Evolutionary conservation across 2,797 vertebrate species (phyloP).

Genomic region (Pelodytes ibericus): DNA sequence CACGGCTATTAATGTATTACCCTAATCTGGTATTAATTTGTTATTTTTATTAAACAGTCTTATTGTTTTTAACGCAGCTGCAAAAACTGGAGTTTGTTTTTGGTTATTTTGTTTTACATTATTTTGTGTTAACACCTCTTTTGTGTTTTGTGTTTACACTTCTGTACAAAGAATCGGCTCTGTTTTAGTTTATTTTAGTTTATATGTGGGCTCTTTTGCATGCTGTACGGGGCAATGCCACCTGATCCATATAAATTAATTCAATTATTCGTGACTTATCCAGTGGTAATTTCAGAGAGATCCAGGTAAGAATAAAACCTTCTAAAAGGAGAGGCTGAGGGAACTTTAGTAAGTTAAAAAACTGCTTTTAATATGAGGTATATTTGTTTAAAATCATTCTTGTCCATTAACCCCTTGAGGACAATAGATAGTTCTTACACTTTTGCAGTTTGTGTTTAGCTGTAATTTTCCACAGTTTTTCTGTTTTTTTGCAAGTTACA

Average conservation of each 20-base stretch:
- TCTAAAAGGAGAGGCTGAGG: background rate
- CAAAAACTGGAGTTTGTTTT: background rate
- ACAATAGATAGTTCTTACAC: too few relatives aligned
- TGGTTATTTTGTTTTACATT: background rate
- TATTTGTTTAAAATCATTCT: too few relatives aligned
- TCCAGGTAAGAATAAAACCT: background rate
- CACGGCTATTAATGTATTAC: too few relatives aligned
- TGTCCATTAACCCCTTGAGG: too few relatives aligned
- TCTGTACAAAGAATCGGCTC: background rate
- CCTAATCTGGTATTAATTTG: too few relatives aligned
- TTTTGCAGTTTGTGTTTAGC: too few relatives aligned
- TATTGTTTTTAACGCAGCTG: background rate
- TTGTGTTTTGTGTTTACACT: too few relatives aligned
- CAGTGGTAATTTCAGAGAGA: background rate
- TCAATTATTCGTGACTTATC: background rate
- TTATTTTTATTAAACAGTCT: conserved; percentile 5
- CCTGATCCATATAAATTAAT: background rate
- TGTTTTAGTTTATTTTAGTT: background rate
- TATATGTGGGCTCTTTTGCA: background rate
- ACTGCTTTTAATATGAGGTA: too few relatives aligned
- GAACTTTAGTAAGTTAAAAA: too few relatives aligned
- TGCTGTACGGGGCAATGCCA: background rate
- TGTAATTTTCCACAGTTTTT: too few relatives aligned
- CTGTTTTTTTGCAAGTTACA: too few relatives aligned
- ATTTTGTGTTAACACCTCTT: conserved; percentile 16